phyloP scores from a whole-genome alignment of 2,797 vertebrate species.

The Karalla daura region DNA sequence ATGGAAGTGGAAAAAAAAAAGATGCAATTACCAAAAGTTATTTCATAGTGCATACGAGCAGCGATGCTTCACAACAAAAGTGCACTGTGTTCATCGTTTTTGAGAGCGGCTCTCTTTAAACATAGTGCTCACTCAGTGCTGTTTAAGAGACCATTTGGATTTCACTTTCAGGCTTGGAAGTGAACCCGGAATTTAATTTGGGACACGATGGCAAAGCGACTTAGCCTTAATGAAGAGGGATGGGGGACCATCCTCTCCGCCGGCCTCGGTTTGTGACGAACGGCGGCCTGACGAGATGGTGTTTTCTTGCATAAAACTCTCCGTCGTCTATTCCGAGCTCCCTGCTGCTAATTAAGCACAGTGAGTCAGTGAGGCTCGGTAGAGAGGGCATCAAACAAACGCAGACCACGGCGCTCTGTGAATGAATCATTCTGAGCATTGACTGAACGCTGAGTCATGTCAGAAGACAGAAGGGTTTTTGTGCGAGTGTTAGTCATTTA shows the following conservation, averaged over 20 bases:
- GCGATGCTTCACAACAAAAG: background rate
- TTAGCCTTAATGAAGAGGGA: constrained; percentile 30
- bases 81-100: background rate
- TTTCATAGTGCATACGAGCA: too few species aligned
- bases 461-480: constrained; percentile 64
- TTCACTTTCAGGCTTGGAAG: constrained; percentile 14
- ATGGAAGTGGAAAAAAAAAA: background rate
- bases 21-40: background rate
- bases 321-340: constrained; percentile 44
- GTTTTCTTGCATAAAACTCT: constrained; percentile 48
- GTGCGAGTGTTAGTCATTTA: constrained; percentile 51
- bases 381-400: constrained; percentile 67
- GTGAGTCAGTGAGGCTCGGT: constrained; percentile 57
- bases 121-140: background rate
- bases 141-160: constrained; percentile 9
- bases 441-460: constrained; percentile 67
- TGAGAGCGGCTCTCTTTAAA: background rate
- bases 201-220: constrained; percentile 17
- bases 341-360: constrained; percentile 59
- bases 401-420: constrained; percentile 41
- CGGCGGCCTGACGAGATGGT: constrained; percentile 37
- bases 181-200: constrained; percentile 25
- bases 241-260: constrained; percentile 17
- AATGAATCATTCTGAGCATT: constrained; percentile 67
- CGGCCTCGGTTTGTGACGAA: constrained; percentile 34